Conservation (phyloP, 2,797 vertebrate genomes). For the Schizopygopsis malacanthus region DNA sequence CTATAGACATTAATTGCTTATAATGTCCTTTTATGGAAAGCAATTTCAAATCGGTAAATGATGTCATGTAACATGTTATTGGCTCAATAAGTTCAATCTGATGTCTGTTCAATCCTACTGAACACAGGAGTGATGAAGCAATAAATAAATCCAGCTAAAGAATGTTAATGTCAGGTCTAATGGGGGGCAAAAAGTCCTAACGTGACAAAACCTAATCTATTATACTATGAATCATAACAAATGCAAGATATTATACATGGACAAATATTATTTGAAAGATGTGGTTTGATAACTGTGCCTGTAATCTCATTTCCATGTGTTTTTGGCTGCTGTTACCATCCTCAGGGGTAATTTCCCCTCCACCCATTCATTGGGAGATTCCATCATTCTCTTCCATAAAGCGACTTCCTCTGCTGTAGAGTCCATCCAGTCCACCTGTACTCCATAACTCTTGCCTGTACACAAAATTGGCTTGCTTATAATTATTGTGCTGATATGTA, state of each 20-base stretch:
- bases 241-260: not conserved
- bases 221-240: not conserved
- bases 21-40: not conserved
- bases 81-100: not conserved
- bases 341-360: constrained; percentile 87
- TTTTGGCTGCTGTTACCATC: constrained; percentile 84
- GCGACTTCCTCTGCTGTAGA: constrained; percentile 84
- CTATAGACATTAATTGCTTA: not conserved
- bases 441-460: constrained; percentile 91
- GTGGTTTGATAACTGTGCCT: constrained; percentile 15
- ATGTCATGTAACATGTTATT: not conserved
- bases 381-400: constrained; percentile 93
- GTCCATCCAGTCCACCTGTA: constrained; percentile 95
- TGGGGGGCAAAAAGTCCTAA: not conserved
- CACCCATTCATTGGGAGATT: constrained; percentile 88
- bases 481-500: not conserved
- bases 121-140: not conserved
- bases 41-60: not conserved
- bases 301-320: constrained; percentile 76
- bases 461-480: constrained; percentile 18
- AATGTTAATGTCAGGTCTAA: not conserved
- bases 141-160: not conserved
- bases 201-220: not conserved
- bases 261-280: constrained; percentile 4
- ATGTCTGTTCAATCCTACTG: not conserved